phyloP scores from a whole-genome alignment of 2,113 vertebrate genomes.

The Oncorhynchus mykiss region DNA sequence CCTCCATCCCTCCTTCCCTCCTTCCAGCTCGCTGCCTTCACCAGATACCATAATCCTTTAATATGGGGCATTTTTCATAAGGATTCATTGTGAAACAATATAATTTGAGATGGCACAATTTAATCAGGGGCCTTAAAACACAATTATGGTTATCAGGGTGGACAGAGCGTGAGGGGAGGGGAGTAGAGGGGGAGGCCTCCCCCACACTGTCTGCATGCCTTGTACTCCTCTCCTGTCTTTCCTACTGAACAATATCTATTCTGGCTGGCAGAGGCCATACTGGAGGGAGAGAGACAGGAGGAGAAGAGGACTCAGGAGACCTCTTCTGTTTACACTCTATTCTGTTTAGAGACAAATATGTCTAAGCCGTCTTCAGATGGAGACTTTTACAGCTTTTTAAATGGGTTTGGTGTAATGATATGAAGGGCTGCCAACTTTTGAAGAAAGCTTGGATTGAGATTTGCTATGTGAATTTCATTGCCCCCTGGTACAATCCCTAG shows the following conservation, averaged over 20 bases:
- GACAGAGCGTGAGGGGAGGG: constrained; percentile 29
- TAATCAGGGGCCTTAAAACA: constrained; percentile 73
- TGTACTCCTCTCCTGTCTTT: constrained; percentile 61
- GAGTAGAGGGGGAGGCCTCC: constrained; percentile 37
- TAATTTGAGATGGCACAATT: constrained; percentile 71
- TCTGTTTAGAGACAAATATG: background rate
- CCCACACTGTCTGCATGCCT: constrained; percentile 57
- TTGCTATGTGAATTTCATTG: too few species aligned
- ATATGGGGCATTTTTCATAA: constrained; percentile 69
- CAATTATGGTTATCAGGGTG: constrained; percentile 70
- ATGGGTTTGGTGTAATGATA: background rate
- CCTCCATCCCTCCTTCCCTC: constrained; percentile 39
- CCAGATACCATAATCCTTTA: constrained; percentile 53
- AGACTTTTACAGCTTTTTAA: background rate
- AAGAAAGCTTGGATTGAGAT: too few species aligned
- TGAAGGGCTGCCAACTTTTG: background rate
- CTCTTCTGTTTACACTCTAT: constrained; percentile 23
- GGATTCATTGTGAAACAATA: constrained; percentile 73
- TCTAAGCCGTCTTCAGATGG: background rate
- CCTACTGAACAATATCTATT: constrained; percentile 67
- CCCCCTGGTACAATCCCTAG: too few species aligned
- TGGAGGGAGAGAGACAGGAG: constrained; percentile 39
- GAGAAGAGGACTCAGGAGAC: constrained; percentile 62
- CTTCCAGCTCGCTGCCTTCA: constrained; percentile 28
- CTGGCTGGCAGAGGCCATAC: constrained; percentile 71